Evolutionary conservation across 2,797 vertebrate genomes (phyloP), one percentile per base, ranked within the genome.

Genomic region (Mareca penelope): DNA sequence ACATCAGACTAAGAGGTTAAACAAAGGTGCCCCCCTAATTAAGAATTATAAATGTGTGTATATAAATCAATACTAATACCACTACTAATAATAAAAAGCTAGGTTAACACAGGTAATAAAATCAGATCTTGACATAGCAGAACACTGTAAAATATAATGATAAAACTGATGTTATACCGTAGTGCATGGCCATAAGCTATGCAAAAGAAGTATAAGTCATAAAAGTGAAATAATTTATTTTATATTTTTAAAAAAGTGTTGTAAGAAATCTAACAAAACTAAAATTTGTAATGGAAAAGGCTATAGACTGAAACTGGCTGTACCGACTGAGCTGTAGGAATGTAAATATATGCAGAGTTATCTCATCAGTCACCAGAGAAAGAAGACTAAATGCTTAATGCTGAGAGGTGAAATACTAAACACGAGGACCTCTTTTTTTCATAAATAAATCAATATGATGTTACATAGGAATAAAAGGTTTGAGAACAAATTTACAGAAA

Each of bases 371-470:
- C 94, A 95, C 21, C 77, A 83, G 80, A 75, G 61, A 87, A 89
- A 91, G 85, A 75, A 80, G 91, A 85, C 72, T 2, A 77, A 96
- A 91, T 61, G 85, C 59, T 92, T 69, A 87, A 78, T 7, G 85
- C 77, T 92, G 76, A 92, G 77, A 94, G 82, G 93, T 86, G 91
- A 95, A 94, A 92, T 65, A 81, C 91, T 77, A 93, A 95, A 91
- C 61, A 57, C 0, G 15, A 82, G 65, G 57, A 91, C 88, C 80
- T 69, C 93, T 80, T 89, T 89, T 94, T 86, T 70, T 88, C 91
- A 93, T 81, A 89, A 96, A 95, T 88, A 89, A 95, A 96, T 88
- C 12, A 3, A 69, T 85, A 53, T 57, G 85, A 94, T 33, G 65
- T 81, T 71, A 93, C 63, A 77, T 85, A 75, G 42, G 69, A 8